Base-by-base conservation (phyloP, 2,113 vertebrate genomes). In the Calypte anna region DNA sequence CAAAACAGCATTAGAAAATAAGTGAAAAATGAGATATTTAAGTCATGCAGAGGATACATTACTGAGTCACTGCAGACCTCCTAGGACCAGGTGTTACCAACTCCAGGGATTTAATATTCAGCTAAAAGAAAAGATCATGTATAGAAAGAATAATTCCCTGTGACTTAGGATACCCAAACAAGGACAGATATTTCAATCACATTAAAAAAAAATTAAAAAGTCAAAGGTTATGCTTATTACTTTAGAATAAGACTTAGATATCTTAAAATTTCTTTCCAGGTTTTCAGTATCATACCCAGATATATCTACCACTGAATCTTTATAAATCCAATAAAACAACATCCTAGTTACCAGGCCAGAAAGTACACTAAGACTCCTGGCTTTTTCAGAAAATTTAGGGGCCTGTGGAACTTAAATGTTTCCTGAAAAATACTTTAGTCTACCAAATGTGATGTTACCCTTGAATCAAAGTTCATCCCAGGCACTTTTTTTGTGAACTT, bases 1-100 rank as follows among this genome's bases (percentile, higher is more conserved):
- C 80, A 95, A 88, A 96, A 88, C 53, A 91, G 63, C 67, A 77
- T 44, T 48, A 88, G 43, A 88, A 80, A 95, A 82, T 62, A 82
- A 91, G 55, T 73, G 57, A 91, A 90, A 94, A 94, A 94, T 92
- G 33, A 81, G 61, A 88, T 22, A 81, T 81, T 88, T 27, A 91
- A 81, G 72, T 70, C 90, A 27, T 81, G 88, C 73, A 63, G 64
- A 51, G 43, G 68, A 33, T 67, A 51, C 25, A n/a, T 83, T 66
- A 51, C 63, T 83, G 53, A 87, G 48, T 74, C 68, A 78, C 88
- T 69, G 77, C 5, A 88, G 59, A 23, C 48, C 74, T 73, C 59
- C 63, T 59, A 74, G 80, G 17, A 81, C 43, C 61, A 70, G 53
- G 64, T 81, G 73, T 24, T 64, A 4, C 1, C 76, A 83, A 44